Base-by-base conservation (phyloP, 1,140 invertebrate species). In the Gryllus bimaculatus region DNA sequence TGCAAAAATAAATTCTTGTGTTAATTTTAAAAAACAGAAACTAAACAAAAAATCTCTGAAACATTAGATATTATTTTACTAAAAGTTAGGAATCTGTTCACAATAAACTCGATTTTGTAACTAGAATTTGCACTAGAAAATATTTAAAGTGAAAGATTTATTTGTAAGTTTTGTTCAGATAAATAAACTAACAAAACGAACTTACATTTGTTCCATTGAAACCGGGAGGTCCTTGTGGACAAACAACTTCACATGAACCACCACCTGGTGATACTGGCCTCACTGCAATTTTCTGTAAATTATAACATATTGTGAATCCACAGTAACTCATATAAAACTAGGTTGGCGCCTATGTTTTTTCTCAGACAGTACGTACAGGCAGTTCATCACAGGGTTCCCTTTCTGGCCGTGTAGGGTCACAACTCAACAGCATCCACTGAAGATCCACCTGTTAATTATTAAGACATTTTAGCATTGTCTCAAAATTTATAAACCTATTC, bases 391-490 rank as follows among this genome's bases (percentile, higher is more conserved):
- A 95, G n/a, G 85, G 89, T 83, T 93, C 91, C 82, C 91, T 85
- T 81, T 91, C 88, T 12, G 92, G 90, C 83, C 89, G 87, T 3
- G 89, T 89, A n/a, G 92, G 91, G 85, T 95, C 93, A 84, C 93
- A 95, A 82, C 90, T 92, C 81, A 95, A 86, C 13, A 92, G 88
- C 91, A 94, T 92, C 92, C 91, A 94, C 88, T 95, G 93, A 48
- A 95, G 85, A 83, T 94, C 93, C 83, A 94, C 90, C 92, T 93
- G 83, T 79, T 5, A 39, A 39, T 39, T 39, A 39, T 39, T 39
- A 39, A 39, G 26, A 39, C 26, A 39, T 5, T 39, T 39, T 39
- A 39, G 26, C 26, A 39, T 39, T 39, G 26, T 39, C 26, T 5
- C 26, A 39, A 39, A 39, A 39, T 39, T 39, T 39, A 39, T 39